A percentile compares a stretch with the other conserved stretches of the same genome.
phyloP scores from a whole-genome alignment of 2,113 vertebrate genomes.

The Sapajus apella region DNA sequence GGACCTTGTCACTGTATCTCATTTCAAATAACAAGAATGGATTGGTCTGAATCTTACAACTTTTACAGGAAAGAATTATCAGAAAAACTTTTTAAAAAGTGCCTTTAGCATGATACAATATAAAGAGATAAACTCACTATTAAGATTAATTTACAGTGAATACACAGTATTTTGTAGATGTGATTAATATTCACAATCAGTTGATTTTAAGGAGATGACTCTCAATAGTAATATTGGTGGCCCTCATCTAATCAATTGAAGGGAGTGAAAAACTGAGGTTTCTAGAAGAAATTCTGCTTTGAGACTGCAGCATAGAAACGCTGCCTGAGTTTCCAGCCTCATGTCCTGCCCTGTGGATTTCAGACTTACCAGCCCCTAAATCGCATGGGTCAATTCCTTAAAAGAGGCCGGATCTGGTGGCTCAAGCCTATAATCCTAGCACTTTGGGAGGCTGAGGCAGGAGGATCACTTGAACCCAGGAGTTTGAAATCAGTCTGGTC shows the following conservation, averaged over 20 bases:
- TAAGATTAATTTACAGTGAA: not conserved
- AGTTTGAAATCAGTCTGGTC: too few species aligned
- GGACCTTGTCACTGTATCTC: not conserved
- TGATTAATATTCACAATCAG: not conserved
- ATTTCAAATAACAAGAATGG: constrained; percentile 7
- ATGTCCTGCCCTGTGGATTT: not conserved
- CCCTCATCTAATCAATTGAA: not conserved
- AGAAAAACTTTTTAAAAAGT: not conserved
- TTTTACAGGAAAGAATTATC: not conserved
- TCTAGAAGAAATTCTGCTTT: not conserved
- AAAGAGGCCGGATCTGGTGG: not conserved
- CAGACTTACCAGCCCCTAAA: not conserved
- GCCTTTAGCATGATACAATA: not conserved
- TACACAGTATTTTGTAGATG: not conserved
- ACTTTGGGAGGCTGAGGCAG: too few species aligned
- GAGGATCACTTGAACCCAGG: too few species aligned
- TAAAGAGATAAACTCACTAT: not conserved
- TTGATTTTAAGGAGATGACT: not conserved
- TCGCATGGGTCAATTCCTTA: not conserved
- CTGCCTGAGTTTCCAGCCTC: not conserved
- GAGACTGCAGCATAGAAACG: not conserved
- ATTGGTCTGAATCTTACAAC: not conserved
- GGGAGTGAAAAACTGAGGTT: not conserved
- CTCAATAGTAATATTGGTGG: not conserved
- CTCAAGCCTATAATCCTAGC: too few species aligned